These are phyloP conservation scores for Drosophila ironensis DNA, from an alignment of 1,140 invertebrate genomes.

Conservation along the genomic window DNA sequence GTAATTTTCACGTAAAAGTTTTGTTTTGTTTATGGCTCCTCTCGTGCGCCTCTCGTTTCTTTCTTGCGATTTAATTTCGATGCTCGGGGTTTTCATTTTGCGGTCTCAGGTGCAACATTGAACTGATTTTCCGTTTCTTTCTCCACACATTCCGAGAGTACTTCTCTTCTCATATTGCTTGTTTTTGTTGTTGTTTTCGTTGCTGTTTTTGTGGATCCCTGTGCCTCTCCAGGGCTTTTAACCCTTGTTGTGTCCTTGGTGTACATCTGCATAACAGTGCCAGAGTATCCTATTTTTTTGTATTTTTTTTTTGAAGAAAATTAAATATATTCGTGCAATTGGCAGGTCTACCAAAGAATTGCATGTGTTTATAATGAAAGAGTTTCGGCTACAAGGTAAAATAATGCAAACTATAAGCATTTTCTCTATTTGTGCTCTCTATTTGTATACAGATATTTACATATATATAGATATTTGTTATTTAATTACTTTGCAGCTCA, in stretches of 20 bases:
- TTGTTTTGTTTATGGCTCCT: constrained; percentile 24
- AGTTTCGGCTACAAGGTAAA: too few species aligned
- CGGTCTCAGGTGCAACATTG: constrained; percentile 43
- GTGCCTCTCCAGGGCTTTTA: constrained; percentile 13
- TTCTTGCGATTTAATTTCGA: not conserved
- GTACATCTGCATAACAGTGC: not conserved
- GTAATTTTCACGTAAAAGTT: constrained; percentile 36
- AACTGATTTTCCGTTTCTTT: constrained; percentile 31
- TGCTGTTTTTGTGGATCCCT: not conserved
- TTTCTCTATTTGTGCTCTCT: too few species aligned
- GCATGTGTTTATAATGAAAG: too few species aligned
- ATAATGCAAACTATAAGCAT: too few species aligned
- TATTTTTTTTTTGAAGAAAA: too few species aligned
- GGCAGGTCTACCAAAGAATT: too few species aligned
- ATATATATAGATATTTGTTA: too few species aligned
- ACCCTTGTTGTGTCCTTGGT: not conserved
- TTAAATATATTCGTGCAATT: too few species aligned
- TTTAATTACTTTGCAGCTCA: too few species aligned
- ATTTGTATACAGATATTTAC: too few species aligned
- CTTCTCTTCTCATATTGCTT: not conserved
- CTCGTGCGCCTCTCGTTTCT: not conserved
- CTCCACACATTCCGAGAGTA: constrained; percentile 1
- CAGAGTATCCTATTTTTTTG: too few species aligned
- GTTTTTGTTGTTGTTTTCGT: constrained; percentile 2
- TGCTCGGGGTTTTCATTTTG: not conserved